Conservation (phyloP, 2,888 invertebrate genomes). For the Drosophila falleni region DNA sequence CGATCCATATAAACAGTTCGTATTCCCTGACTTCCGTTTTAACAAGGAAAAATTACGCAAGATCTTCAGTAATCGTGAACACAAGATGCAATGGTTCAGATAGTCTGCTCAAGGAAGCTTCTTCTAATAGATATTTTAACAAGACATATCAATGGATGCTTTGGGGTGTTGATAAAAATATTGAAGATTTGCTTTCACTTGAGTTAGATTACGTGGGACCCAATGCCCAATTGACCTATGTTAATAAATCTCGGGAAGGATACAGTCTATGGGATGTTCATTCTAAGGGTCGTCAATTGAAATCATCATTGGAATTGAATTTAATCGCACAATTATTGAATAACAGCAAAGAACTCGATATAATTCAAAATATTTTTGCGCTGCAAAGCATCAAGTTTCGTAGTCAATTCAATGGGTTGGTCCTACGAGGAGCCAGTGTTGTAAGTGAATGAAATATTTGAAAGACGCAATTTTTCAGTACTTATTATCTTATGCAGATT, state of each 20-base stretch:
- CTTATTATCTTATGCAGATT: conserved; percentile 61
- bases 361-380: conserved; percentile 54
- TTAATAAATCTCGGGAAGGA: conserved; percentile 52
- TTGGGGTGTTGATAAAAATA: conserved; percentile 61
- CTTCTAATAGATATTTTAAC: conserved; percentile 75
- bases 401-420: conserved; percentile 74
- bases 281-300: conserved; percentile 82
- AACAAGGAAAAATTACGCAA: conserved; percentile 58
- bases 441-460: conserved; percentile 60
- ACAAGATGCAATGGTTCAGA: conserved; percentile 59
- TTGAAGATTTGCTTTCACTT: conserved; percentile 53
- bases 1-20: conserved; percentile 53
- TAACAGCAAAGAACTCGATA: conserved; percentile 28
- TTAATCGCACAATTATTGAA: conserved; percentile 54
- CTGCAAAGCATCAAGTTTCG: conserved; percentile 75
- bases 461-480: neutral
- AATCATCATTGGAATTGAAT: conserved; percentile 62
- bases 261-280: conserved; percentile 80
- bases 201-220: conserved; percentile 75
- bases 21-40: conserved; percentile 53
- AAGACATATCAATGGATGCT: conserved; percentile 84
- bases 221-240: conserved; percentile 82
- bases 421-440: conserved; percentile 80
- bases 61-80: conserved; percentile 73
- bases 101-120: conserved; percentile 60